Evolutionary conservation across 2,797 vertebrate species (phyloP), one percentile per base, ranked within the genome.

Genomic region (Steatocranus sp.): DNA sequence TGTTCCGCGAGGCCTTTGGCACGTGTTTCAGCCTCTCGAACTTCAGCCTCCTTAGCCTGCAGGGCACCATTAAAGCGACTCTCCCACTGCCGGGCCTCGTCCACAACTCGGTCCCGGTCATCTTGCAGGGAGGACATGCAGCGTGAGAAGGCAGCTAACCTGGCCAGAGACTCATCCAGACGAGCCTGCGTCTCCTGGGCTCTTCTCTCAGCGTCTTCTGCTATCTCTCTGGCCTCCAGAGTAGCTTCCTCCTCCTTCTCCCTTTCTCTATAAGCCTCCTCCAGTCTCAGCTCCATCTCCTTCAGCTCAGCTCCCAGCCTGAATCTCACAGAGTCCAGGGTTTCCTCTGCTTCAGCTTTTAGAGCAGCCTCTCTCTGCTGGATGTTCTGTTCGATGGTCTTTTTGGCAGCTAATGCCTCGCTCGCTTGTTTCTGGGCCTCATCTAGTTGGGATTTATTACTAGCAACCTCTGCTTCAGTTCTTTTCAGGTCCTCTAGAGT

Each of bases 101-200:
- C 98, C 84, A 99, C 87, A 76, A 99, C 97, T 30, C 98, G 94
- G 87, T 99, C 99, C 12, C 98, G 95, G 92, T 99, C 99, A 7
- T 99, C 97, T 85, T 99, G 99, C 82, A 99, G 96, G 6, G 99
- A 99, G 20, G 98, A 99, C 99, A 99, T 99, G 90, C 97, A 99
- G 78, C 96, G 97, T 0, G 97, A 98, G 93, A 99, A 99, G 81
- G 98, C 98, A 1, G 97, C 98, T 48, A 99, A 95, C 83, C 98
- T 94, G 53, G 98, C 98, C 80, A 99, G 89, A 3, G 97, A 97
- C 93, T 97, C 96, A 15, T 98, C 97, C 46, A 99, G 93, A 23
- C 88, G 97, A 27, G 96, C 93, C 88, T 99, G 97, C 84, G 96
- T 87, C 79, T 97, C 93, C 84, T 97, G 97, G 18, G 96, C 92